Base-by-base conservation (phyloP, 2,797 vertebrate genomes). In the Botia almorhae region DNA sequence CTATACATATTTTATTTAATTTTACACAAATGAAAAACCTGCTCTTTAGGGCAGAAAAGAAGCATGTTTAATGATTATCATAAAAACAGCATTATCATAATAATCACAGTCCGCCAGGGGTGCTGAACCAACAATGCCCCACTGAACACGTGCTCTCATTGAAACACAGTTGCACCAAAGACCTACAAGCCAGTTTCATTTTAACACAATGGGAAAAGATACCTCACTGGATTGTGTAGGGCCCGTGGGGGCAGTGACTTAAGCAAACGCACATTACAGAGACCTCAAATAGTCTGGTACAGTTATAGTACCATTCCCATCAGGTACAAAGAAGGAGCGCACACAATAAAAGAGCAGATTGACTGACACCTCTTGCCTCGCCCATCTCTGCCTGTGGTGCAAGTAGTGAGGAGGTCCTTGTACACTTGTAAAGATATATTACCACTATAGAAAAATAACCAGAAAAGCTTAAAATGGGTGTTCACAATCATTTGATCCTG, bases 291-390 rank as follows among this genome's bases (percentile, higher is more conserved):
- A 39, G n/a, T 71, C 21, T 11, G 61, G 67, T 16, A 19, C 53
- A 39, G 8, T 0, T 12, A 48, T 10, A 36, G 63, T 61, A 73
- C 23, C 39, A 7, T 50, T 65, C 65, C 19, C 16, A 3, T 21
- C 14, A 53, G 14, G 50, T 23, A 14, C 23, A 53, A 67, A 76
- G 71, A 48, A n/a, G 48, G 65, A 55, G 65, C 76, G 69, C 23
- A 14, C 67, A 72, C 53, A 72, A 74, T 74, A 21, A 50, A 33
- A 53, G 46, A 83, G 23, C 36, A 50, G 56, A 71, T 43, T 81
- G 78, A 85, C 48, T 81, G 84, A 76, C 78, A 84, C 61, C 17
- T 80, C 56, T 78, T 64, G 76, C 84, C 84, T 87, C 81, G 81
- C 84, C 81, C 81, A 81, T 80, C 71, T 63, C 76, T 58, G 55